Evolutionary conservation across 2,888 invertebrate genomes (phyloP), one percentile per base, ranked within the genome.

Genomic region (Abrostola tripartita): DNA sequence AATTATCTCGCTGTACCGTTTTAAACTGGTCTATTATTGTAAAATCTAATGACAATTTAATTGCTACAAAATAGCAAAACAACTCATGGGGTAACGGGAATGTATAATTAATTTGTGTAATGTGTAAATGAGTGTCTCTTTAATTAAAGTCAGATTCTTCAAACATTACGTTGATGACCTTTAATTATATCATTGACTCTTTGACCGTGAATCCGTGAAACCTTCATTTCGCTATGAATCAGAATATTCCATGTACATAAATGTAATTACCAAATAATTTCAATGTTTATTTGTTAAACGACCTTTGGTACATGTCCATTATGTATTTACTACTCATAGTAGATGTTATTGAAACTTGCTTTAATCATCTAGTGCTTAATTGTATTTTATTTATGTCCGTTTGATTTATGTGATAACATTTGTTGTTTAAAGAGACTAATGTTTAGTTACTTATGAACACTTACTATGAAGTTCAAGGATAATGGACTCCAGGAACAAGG

Each of bases 241-340:
- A 61, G 65, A 49, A 59, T 59, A 37, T 36, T 56, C 24, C 24
- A 2, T 2, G 4, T 24, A 24, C 24, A 24, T 24, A 24, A 12
- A 24, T 61, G 50, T 72, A 68, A 64, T 72, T 61, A 47, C 49
- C 42, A 61, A 64, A 73, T 73, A 59, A 63, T 61, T 63, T 50
- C 40, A 51, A 67, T 63, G 49, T 61, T 52, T 61, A 68, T 42
- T 50, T 49, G 7, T 41, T 51, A 50, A 64, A 68, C 57, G 57
- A 64, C 64, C 68, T 73, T 58, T 12, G 35, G 8, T 5, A 51
- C 59, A 9, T 7, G 8, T 50, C 47, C 49, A 40, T 58, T 65
- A 44, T 41, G 9, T 37, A 44, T 47, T 54, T 14, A 14, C 14
- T 9, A 47, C 14, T 1, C 5, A 14, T n/a, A 36, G 1, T 2